Base-by-base conservation (phyloP, 2,888 invertebrate species). In the Tipula confusa region DNA sequence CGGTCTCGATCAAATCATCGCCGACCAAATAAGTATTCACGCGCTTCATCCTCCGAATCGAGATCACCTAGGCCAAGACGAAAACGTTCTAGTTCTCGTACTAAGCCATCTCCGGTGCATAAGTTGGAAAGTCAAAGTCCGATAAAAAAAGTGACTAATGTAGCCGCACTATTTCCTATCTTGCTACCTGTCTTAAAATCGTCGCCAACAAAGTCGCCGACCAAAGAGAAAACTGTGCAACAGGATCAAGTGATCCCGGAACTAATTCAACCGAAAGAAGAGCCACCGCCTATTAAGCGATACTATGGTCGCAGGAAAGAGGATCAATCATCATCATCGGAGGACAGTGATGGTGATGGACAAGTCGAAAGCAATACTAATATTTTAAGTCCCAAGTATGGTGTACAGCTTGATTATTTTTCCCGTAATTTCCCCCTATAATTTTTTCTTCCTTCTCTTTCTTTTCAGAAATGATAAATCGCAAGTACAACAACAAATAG, bases 221-320 rank as follows among this genome's bases (percentile, higher is more conserved):
- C 83, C 84, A 85, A 81, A 85, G 85, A 83, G 83, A 85, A 85
- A 84, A 85, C 84, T 83, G 85, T 86, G 83, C 88, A 87, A 3
- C 83, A 85, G 84, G 87, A 86, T 83, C 84, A 43, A 86, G 86
- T 83, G 86, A 88, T 33, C 87, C 88, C 9, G 29, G 28, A 15
- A 83, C 24, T 79, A 82, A 29, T 43, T 48, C 64, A 29, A 82
- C 82, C 48, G 64, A 81, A 80, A 81, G 84, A 84, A 15, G 18
- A 79, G 15, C 31, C 84, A 6, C 88, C 83, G n/a, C 89, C 91
- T 0, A 86, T 91, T 1, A 91, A 91, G 83, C 89, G 92, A 84
- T 92, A 92, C 86, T 92, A 92, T 86, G 92, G 92, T 29, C 88
- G 92, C 64, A 91, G 90, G 85, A 90, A 90, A 84, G 91, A 91